Evolutionary conservation across 2,888 invertebrate species (phyloP).

Genomic region (Coremacera marginata): DNA sequence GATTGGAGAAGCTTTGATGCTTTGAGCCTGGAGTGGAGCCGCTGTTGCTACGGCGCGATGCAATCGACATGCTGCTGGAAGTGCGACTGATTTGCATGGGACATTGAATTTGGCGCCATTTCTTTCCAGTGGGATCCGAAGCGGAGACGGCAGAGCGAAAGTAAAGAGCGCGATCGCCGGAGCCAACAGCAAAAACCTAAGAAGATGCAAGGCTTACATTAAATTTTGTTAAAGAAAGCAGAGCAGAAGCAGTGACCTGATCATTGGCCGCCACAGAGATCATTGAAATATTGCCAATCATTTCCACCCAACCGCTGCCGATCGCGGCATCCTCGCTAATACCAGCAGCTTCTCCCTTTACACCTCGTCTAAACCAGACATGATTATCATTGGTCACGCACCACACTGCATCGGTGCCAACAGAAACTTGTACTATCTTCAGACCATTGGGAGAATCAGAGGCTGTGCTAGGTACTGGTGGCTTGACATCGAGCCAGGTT

Average conservation of each 20-base stretch:
- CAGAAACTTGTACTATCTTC: constrained; percentile 81
- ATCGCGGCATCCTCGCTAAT: constrained; percentile 81
- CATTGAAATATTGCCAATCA: constrained; percentile 86
- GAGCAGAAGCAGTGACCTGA: constrained; percentile 72
- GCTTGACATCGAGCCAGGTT: constrained; percentile 85
- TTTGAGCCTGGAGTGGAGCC: constrained; percentile 73
- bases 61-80: constrained; percentile 82
- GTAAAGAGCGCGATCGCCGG: constrained; percentile 84
- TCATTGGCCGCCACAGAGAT: constrained; percentile 90
- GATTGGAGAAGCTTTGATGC: constrained; percentile 78
- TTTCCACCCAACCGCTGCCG: constrained; percentile 90
- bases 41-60: constrained; percentile 70
- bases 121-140: constrained; percentile 85
- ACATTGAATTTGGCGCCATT: constrained; percentile 85
- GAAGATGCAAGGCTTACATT: neutral
- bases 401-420: constrained; percentile 82
- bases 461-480: constrained; percentile 71
- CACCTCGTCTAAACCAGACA: constrained; percentile 87
- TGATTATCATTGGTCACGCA: constrained; percentile 85
- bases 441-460: constrained; percentile 70
- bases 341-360: constrained; percentile 79
- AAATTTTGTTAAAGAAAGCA: neutral
- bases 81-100: constrained; percentile 86
- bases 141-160: constrained; percentile 82
- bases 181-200: constrained; percentile 81